Conservation (phyloP, 2,113 vertebrate species). For the Phylloscopus trochiloides region DNA sequence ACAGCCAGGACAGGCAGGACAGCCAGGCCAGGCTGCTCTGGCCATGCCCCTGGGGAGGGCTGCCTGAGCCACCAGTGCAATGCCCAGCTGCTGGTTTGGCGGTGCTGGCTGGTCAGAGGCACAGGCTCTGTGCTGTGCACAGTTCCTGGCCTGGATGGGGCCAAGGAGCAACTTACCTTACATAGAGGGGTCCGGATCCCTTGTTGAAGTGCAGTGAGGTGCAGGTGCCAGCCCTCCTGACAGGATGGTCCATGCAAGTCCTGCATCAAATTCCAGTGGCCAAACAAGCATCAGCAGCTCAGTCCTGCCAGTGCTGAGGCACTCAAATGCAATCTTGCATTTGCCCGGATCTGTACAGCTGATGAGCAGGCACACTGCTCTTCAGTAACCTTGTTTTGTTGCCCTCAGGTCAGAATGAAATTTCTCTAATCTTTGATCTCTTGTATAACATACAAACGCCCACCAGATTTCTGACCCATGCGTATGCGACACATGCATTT, state of each 20-base stretch:
- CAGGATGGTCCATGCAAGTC: neutral
- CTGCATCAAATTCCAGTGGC: neutral
- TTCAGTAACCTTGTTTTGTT: neutral
- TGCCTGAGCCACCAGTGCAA: neutral
- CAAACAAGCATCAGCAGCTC: neutral
- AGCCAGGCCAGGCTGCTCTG: neutral
- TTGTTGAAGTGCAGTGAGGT: neutral
- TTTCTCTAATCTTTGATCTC: neutral
- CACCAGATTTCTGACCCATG: neutral
- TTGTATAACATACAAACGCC: neutral
- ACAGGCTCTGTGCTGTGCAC: neutral
- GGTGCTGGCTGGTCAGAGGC: neutral
- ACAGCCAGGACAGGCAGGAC: too few species aligned
- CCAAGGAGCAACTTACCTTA: neutral
- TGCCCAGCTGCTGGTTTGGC: rapidly evolving
- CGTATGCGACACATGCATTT: neutral
- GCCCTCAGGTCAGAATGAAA: neutral
- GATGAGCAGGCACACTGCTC: neutral
- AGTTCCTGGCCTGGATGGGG: neutral
- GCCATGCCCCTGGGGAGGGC: neutral
- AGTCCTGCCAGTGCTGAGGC: neutral
- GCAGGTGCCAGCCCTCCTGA: neutral
- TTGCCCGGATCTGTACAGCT: neutral
- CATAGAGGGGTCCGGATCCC: neutral
- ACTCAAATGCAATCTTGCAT: neutral